These are phyloP conservation scores for Rattus rattus DNA, from an alignment of 2,113 vertebrate species.

Conservation along the genomic window DNA sequence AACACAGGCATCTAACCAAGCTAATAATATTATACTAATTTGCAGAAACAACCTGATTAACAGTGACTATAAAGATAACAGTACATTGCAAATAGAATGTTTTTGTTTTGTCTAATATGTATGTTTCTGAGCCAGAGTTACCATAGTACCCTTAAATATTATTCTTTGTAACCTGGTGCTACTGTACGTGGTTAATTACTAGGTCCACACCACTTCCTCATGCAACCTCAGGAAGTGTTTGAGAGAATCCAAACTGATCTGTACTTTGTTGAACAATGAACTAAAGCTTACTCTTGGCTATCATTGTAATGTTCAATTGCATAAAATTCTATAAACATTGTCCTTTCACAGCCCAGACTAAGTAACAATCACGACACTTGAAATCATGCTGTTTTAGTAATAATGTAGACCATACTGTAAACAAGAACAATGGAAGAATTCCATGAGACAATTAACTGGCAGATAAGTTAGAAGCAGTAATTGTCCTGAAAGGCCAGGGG, in stretches of 20 bases:
- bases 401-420: conserved; percentile 1
- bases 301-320: background rate
- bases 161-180: background rate
- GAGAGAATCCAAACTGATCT: background rate
- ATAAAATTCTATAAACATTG: background rate
- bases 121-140: conserved; percentile 37
- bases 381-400: background rate
- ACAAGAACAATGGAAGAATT: background rate
- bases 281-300: background rate
- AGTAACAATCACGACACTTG: background rate
- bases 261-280: background rate
- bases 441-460: background rate
- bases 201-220: background rate
- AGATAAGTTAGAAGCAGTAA: background rate
- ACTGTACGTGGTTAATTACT: background rate
- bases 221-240: background rate
- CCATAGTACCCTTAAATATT: background rate
- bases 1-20: background rate
- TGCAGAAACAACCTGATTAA: conserved; percentile 44
- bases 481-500: background rate
- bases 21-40: background rate
- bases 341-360: background rate
- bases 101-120: conserved; percentile 2
- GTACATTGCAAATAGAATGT: background rate
- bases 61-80: background rate